Evolutionary conservation across 1,140 invertebrate genomes (phyloP).

Genomic region (Palaemon carinicauda): DNA sequence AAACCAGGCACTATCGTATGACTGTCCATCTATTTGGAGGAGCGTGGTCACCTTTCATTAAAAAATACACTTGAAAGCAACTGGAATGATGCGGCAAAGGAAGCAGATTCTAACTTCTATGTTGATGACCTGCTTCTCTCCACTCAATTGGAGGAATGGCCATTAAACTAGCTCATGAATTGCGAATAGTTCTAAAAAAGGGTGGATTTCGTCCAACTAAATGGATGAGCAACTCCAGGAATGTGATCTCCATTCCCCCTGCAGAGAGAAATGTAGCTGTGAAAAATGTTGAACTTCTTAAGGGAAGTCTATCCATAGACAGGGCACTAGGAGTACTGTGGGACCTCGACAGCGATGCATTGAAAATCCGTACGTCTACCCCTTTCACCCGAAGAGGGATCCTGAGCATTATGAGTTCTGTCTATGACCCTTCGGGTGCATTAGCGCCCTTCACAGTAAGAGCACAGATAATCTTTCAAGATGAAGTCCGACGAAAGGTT

Average conservation of each 20-base stretch:
- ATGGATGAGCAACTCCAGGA: no score
- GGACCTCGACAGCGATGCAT: background rate
- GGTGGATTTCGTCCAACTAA: no score
- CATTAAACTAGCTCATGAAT: background rate
- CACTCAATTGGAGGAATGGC: background rate
- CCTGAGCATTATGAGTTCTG: background rate
- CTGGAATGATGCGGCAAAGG: background rate
- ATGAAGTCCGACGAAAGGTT: background rate
- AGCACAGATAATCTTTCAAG: constrained; percentile 1
- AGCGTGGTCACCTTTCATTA: background rate
- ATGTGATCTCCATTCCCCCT: no score
- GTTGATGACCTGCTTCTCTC: constrained; percentile 13
- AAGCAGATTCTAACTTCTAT: background rate
- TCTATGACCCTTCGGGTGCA: background rate
- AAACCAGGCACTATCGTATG: background rate
- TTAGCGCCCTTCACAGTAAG: background rate
- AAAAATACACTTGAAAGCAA: background rate
- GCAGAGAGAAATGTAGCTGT: no score
- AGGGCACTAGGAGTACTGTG: background rate
- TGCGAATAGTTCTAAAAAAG: background rate
- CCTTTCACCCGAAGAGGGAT: background rate
- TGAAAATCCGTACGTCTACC: background rate
- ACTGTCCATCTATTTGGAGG: background rate
- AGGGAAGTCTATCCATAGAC: background rate
- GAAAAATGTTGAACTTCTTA: background rate